phyloP scores from a whole-genome alignment of 2,797 vertebrate genomes.

The Ciconia nigra region DNA sequence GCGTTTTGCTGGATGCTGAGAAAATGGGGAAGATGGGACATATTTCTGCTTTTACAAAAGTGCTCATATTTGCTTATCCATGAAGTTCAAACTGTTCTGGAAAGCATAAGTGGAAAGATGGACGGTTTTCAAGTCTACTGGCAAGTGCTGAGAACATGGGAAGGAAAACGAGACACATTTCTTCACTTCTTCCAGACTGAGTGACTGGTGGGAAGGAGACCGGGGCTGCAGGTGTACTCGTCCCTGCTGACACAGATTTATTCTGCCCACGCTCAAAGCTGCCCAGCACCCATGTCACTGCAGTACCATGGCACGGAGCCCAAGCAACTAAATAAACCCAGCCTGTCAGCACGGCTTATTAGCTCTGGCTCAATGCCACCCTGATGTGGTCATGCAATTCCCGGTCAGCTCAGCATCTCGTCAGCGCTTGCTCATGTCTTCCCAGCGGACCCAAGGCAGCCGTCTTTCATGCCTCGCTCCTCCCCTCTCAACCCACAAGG shows the following conservation, averaged over 20 bases:
- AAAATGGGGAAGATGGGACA: neutral
- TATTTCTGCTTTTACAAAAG: neutral
- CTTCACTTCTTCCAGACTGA: neutral
- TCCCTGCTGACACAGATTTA: neutral
- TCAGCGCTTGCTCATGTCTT: rapidly evolving
- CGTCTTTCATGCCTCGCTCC: neutral
- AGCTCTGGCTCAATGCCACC: neutral
- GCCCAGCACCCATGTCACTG: neutral
- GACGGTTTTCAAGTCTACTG: neutral
- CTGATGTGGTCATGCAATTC: neutral
- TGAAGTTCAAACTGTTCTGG: neutral
- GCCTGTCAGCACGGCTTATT: neutral
- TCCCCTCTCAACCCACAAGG: neutral
- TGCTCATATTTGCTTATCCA: neutral
- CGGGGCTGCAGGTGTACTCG: neutral
- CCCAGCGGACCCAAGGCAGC: neutral
- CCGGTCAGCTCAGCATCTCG: neutral
- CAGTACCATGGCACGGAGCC: neutral
- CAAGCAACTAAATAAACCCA: neutral
- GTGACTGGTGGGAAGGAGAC: neutral
- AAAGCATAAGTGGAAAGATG: neutral
- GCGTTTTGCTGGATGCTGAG: neutral
- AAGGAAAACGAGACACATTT: neutral
- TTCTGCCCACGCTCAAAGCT: neutral
- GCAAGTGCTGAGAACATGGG: neutral